Conservation (phyloP, 2,888 invertebrate genomes). For the Drosophila nigricruria region DNA sequence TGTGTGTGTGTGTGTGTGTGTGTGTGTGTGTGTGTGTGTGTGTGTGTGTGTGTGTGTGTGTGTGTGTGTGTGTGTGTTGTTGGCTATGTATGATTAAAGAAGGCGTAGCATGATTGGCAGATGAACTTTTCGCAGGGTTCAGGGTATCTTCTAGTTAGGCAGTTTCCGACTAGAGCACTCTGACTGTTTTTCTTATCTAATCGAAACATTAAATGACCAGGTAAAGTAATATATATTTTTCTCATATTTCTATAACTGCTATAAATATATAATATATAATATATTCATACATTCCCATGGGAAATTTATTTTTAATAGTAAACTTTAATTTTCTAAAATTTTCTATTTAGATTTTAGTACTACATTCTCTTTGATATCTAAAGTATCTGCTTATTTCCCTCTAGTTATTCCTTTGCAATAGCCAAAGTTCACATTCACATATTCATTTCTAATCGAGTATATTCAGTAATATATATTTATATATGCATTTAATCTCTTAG, state of each 20-base stretch:
- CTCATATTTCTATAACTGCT: not conserved
- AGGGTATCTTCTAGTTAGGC: not conserved
- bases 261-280: no score
- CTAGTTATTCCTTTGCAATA: not conserved
- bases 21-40: not conserved
- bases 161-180: not conserved
- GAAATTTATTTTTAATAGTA: no score
- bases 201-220: not conserved
- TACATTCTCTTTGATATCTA: not conserved
- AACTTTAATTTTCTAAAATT: no score
- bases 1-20: not conserved
- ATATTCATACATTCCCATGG: no score
- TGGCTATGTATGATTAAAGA: no score
- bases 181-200: not conserved
- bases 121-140: no score
- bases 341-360: no score
- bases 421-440: not conserved
- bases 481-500: not conserved
- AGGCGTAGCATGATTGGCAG: not conserved
- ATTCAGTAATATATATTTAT: not conserved
- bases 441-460: not conserved
- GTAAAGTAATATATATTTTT: not conserved
- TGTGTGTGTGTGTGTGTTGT: no score
- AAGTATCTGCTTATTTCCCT: not conserved
- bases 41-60: not conserved